Percentiles rank a stretch among this genome's conserved stretches.
phyloP scores from a whole-genome alignment of 2,113 vertebrate genomes.

The Hippocampus comes region DNA sequence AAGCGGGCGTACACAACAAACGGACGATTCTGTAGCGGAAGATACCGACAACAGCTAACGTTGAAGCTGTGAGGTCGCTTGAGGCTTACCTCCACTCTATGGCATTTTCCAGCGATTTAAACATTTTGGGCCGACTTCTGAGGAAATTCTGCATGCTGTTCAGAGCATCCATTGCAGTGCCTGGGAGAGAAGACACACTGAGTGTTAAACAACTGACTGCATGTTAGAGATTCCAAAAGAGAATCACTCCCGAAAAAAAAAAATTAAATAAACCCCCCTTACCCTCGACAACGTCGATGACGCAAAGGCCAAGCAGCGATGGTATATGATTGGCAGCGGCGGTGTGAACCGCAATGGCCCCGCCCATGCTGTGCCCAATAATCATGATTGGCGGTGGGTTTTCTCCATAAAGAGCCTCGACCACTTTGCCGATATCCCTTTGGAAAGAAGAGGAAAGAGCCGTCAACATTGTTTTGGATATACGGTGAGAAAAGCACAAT shows the following conservation, averaged over 20 bases:
- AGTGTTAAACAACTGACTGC: background rate
- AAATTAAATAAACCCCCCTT: constrained; percentile 22
- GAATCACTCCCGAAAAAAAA: too few species aligned
- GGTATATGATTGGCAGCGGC: constrained; percentile 84
- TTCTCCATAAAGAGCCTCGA: constrained; percentile 90
- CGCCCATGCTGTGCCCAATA: constrained; percentile 98
- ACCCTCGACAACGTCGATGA: constrained; percentile 99
- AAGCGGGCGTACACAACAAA: background rate
- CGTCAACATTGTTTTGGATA: background rate
- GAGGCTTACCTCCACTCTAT: constrained; percentile 93
- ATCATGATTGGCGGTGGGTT: constrained; percentile 91
- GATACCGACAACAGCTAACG: too few species aligned
- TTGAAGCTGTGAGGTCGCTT: background rate
- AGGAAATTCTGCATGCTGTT: constrained; percentile 99
- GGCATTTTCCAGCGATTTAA: constrained; percentile 94
- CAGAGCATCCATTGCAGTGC: constrained; percentile 97
- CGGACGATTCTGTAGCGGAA: background rate
- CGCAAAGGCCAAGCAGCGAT: constrained; percentile 89
- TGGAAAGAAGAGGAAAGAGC: background rate
- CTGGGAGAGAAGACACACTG: constrained; percentile 58
- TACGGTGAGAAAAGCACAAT: background rate
- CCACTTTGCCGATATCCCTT: constrained; percentile 91
- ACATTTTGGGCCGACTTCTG: constrained; percentile 93
- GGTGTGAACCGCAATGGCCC: constrained; percentile 93
- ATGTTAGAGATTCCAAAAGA: background rate